Percentiles rank a stretch among this genome's conserved stretches.
Evolutionary conservation across 2,888 invertebrate species (phyloP).

Genomic region (Cactoblastis cactorum): DNA sequence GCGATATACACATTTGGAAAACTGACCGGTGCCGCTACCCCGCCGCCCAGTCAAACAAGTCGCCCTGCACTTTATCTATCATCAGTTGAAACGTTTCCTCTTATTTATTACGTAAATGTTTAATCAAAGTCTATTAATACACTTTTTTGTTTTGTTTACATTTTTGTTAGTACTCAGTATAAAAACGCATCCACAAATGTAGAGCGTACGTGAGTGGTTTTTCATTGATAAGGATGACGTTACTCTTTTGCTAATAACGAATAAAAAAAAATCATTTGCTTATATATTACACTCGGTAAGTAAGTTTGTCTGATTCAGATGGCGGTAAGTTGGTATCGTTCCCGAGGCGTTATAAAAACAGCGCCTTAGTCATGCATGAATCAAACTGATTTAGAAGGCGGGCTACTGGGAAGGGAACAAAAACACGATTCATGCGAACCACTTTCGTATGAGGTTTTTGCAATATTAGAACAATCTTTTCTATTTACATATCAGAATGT

Average conservation of each 20-base stretch:
- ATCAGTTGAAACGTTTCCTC: neutral
- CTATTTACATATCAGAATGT: constrained; percentile 60
- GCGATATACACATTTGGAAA: neutral
- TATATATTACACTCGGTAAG: neutral
- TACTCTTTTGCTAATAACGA: neutral
- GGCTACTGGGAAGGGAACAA: constrained; percentile 50
- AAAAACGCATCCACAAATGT: neutral
- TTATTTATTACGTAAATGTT: constrained; percentile 4
- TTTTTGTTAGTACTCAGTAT: neutral
- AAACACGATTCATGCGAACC: constrained; percentile 45
- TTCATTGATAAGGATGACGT: neutral
- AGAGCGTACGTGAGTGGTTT: neutral
- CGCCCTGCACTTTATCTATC: constrained; percentile 3
- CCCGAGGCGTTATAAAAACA: constrained; percentile 46
- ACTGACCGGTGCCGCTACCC: neutral
- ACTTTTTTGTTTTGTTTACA: constrained; percentile 1
- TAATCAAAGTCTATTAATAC: constrained; percentile 4
- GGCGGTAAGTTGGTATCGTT: constrained; percentile 40
- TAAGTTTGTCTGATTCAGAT: constrained; percentile 25
- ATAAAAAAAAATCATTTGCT: neutral
- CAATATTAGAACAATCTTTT: constrained; percentile 43
- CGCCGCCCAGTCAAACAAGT: neutral
- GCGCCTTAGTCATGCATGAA: constrained; percentile 61
- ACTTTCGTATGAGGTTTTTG: constrained; percentile 42
- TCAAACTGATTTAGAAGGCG: constrained; percentile 50